Conservation (phyloP, 2,113 vertebrate genomes). For the Trichomycterus rosablanca region DNA sequence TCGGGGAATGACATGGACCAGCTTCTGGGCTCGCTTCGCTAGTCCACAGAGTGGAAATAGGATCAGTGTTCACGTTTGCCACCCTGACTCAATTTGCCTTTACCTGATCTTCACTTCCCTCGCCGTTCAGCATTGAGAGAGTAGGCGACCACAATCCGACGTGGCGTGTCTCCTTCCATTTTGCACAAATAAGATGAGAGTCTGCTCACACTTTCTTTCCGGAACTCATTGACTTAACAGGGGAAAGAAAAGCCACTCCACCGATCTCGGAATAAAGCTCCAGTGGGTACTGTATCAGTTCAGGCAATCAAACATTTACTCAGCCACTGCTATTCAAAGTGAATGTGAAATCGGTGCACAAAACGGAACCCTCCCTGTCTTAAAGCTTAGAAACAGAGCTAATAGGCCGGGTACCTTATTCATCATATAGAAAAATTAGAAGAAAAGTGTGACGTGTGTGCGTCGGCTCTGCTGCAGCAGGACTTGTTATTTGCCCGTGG, state of each 20-base stretch:
- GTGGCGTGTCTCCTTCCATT: slow-evolving; percentile 30
- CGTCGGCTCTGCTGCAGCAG: slow-evolving; percentile 34
- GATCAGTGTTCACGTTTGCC: slow-evolving; percentile 37
- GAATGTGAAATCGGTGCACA: background rate
- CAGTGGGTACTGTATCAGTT: background rate
- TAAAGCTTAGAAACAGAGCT: background rate
- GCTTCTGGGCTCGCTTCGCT: slow-evolving; percentile 33
- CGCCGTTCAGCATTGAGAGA: slow-evolving; percentile 1
- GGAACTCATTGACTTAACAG: background rate
- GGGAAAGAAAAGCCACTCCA: background rate
- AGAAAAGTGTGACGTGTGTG: slow-evolving; percentile 29
- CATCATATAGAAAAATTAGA: slow-evolving; percentile 39
- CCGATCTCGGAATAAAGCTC: background rate
- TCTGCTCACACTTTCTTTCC: background rate
- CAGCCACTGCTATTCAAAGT: background rate
- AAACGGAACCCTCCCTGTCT: slow-evolving; percentile 23
- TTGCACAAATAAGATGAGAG: too few species aligned
- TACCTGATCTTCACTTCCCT: slow-evolving; percentile 38
- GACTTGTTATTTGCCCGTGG: slow-evolving; percentile 52
- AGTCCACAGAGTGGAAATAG: slow-evolving; percentile 38
- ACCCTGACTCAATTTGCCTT: slow-evolving; percentile 42
- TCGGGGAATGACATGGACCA: slow-evolving; percentile 40
- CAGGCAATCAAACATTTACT: slow-evolving; percentile 35
- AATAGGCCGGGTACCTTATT: slow-evolving; percentile 39
- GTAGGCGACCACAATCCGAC: slow-evolving; percentile 26